Base-by-base conservation (phyloP, 1,140 invertebrate genomes). In the Caenorhabditis briggsae region DNA sequence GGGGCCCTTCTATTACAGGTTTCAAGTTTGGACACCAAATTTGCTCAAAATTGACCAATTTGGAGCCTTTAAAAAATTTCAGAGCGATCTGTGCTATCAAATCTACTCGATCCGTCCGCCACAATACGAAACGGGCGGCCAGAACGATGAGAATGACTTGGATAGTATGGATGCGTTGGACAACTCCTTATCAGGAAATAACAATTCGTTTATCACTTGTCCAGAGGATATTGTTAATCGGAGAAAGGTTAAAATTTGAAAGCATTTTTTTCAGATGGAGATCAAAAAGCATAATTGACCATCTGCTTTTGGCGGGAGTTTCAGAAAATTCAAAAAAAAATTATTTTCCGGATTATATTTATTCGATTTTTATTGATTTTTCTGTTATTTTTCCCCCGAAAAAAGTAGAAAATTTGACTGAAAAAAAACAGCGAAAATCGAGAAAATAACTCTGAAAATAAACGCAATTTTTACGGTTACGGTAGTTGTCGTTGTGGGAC, bases 81-180 rank as follows among this genome's bases (percentile, higher is more conserved):
- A 78, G 70, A 78, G 70, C 11, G 70, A 78, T n/a, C 70, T 78
- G 8, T 78, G 70, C 41, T n/a, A 78, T 23, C 46, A 23, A 25
- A 50, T 78, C 5, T 78, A 78, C 46, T 78, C 70, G 9, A 78
- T 78, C 41, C 70, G 70, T 50, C 70, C 70, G 9, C 70, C 70
- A 20, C 70, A 53, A 50, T 78, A 50, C 46, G 70, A 78, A 43
- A 8, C n/a, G n/a, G 14, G 11, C 9, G 46, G 23, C 8, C 14
- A 23, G 23, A 46, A 23, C 43, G 70, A 78, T 2, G 70, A 74
- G 18, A 46, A 50, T 6, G 23, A 11, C 23, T 8, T 53, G 33
- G 70, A 78, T 23, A 50, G n/a, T 50, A 12, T 33, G n/a, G 11
- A 33, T 16, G 12, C 70, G 53, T 0, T 14, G 11, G 12, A 14